phyloP scores from a whole-genome alignment of 2,888 invertebrate genomes.

The Imbricaverruca yamaguchii region DNA sequence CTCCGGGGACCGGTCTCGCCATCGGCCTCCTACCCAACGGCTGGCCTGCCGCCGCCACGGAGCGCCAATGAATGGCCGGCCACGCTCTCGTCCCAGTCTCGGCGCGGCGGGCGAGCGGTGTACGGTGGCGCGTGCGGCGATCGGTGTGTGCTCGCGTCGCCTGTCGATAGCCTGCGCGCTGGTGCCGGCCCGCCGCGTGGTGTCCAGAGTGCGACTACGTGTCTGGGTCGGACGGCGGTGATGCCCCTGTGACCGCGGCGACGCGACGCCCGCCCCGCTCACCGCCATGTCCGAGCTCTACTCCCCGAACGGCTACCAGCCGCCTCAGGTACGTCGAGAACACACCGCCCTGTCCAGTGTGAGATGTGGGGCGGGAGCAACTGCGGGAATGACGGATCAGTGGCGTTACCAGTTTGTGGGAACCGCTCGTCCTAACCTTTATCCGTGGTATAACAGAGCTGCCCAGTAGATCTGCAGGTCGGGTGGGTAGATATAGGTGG shows the following conservation, averaged over 20 bases:
- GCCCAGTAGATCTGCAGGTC: too few species aligned
- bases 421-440: too few species aligned
- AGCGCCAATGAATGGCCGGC: conserved; percentile 14
- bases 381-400: too few species aligned
- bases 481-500: too few species aligned
- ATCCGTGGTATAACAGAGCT: too few species aligned
- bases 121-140: not conserved
- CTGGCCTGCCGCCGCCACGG: not conserved
- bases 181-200: not conserved
- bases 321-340: not conserved
- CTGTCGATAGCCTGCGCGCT: not conserved
- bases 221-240: not conserved
- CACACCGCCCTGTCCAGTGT: too few species aligned
- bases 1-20: not conserved
- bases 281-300: conserved; percentile 12
- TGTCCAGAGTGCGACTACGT: not conserved
- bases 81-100: not conserved
- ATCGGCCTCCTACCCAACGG: not conserved
- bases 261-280: not conserved
- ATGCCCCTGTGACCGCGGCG: not conserved
- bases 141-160: not conserved
- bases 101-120: not conserved
- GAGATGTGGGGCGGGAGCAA: too few species aligned
- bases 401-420: too few species aligned
- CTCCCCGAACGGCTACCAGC: conserved; percentile 7